Conservation (phyloP, 1,140 invertebrate species). For the Drosophila bifasciata region DNA sequence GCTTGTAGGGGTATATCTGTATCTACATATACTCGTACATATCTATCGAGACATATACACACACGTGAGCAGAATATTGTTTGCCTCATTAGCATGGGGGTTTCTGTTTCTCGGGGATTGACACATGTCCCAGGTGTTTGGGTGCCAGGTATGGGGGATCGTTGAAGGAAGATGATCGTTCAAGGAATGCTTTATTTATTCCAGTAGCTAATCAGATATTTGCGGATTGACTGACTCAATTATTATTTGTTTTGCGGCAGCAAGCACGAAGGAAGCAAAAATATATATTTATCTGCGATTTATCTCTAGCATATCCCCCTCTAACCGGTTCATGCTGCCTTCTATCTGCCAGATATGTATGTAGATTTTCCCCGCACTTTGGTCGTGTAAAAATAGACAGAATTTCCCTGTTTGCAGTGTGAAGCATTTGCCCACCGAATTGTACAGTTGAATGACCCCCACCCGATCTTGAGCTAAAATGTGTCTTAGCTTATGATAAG, state of each 20-base stretch:
- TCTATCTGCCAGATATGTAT: constrained; percentile 2
- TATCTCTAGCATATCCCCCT: constrained; percentile 44
- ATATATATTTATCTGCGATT: constrained; percentile 30
- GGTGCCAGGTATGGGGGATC: constrained; percentile 10
- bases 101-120: constrained; percentile 25
- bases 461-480: not conserved
- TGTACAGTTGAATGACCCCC: constrained; percentile 28
- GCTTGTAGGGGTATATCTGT: constrained; percentile 30
- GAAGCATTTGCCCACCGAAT: constrained; percentile 9
- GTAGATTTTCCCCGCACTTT: constrained; percentile 24
- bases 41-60: constrained; percentile 35
- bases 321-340: constrained; percentile 57
- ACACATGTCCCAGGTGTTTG: constrained; percentile 37
- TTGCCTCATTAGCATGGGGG: constrained; percentile 38
- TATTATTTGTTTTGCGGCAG: constrained; percentile 18
- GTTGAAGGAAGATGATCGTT: no score
- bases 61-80: constrained; percentile 26
- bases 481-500: not conserved
- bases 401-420: constrained; percentile 34
- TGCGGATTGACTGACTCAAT: constrained; percentile 10
- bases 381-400: constrained; percentile 53
- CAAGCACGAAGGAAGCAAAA: constrained; percentile 13
- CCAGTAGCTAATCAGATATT: constrained; percentile 28
- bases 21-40: constrained; percentile 1
- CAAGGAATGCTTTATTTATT: no score